Conservation (phyloP, 2,113 vertebrate species). For the Gymnocephalus cernua region DNA sequence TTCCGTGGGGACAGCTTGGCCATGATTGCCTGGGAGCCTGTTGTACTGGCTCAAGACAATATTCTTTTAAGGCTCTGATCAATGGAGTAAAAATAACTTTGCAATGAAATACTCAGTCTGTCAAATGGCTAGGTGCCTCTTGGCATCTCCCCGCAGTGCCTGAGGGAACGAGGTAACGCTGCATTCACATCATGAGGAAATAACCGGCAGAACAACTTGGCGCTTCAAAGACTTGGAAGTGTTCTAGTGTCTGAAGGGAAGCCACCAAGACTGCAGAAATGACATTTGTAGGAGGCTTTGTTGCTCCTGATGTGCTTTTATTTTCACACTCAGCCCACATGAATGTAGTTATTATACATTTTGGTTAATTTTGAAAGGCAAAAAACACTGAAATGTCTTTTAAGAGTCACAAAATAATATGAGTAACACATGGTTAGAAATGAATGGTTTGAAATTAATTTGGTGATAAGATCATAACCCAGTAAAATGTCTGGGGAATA, state of each 20-base stretch:
- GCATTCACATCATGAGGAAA: conserved; percentile 24
- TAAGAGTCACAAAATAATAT: background rate
- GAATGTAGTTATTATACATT: background rate
- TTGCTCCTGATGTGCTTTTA: background rate
- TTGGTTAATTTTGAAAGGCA: background rate
- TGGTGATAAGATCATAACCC: no score
- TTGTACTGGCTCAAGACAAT: conserved; percentile 40
- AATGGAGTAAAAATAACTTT: conserved; percentile 57
- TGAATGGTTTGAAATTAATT: background rate
- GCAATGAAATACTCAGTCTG: conserved; percentile 34
- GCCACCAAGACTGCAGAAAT: background rate
- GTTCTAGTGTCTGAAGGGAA: conserved; percentile 21
- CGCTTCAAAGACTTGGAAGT: conserved; percentile 1
- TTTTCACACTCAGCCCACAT: background rate
- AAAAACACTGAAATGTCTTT: background rate
- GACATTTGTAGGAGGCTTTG: background rate
- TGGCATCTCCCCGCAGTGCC: conserved; percentile 26
- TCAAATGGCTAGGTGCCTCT: conserved; percentile 41
- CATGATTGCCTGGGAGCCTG: conserved; percentile 21
- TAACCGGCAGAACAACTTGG: conserved; percentile 19
- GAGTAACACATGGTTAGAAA: background rate
- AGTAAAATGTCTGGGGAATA: no score
- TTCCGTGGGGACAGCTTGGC: background rate
- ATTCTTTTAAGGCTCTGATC: conserved; percentile 46
- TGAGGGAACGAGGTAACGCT: conserved; percentile 16